Conservation (phyloP, 2,797 vertebrate species). For the Pristis pectinata region DNA sequence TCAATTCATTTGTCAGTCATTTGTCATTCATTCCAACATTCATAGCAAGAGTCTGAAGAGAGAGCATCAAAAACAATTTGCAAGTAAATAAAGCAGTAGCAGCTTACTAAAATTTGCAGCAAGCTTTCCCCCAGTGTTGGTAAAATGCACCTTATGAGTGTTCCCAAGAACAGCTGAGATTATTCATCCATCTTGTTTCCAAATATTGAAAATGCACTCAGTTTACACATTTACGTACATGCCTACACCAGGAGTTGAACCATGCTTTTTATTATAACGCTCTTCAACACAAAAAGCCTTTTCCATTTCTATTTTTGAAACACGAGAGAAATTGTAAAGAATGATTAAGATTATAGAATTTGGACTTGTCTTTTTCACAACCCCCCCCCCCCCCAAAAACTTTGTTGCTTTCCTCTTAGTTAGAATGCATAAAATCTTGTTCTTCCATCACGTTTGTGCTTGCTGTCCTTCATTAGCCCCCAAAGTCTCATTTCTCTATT, state of each 20-base stretch:
- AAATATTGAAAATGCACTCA: not conserved
- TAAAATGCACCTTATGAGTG: not conserved
- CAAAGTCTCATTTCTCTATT: no score
- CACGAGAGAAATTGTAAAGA: not conserved
- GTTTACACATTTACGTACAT: no score
- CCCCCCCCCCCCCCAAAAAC: no score
- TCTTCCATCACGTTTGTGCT: no score
- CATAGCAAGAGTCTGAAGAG: not conserved
- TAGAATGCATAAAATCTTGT: no score
- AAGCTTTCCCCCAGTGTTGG: not conserved
- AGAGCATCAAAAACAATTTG: not conserved
- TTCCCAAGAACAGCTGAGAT: not conserved
- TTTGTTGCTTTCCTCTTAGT: no score
- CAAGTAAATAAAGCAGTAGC: slow-evolving; percentile 15
- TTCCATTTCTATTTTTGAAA: not conserved
- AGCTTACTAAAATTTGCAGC: not conserved
- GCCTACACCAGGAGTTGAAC: not conserved
- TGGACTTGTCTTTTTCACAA: no score
- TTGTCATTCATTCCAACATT: slow-evolving; percentile 24
- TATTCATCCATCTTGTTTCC: not conserved
- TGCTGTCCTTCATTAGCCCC: no score
- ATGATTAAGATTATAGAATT: no score
- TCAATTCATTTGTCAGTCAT: slow-evolving; percentile 28
- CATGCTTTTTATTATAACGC: not conserved
- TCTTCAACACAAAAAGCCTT: not conserved